Base-by-base conservation (phyloP, 2,797 vertebrate genomes). In the Halcyon leucocephala region DNA sequence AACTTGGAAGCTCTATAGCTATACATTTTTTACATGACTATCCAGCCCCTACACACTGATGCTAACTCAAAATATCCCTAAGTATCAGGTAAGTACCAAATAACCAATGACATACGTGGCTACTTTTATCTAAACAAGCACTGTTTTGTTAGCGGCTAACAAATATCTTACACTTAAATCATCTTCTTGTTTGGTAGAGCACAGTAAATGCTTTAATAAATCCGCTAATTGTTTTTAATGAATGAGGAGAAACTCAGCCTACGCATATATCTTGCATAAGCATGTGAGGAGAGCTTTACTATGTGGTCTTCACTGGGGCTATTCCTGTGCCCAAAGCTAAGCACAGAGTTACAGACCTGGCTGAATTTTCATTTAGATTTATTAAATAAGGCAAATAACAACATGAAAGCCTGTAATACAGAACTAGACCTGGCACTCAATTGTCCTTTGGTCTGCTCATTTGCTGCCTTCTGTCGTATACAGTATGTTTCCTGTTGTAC, bases 1-100 rank as follows among this genome's bases (percentile, higher is more conserved):
- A 90, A 12, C 86, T 94, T 94, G 90, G 95, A 97, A 95, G 61
- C 57, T 78, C 35, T n/a, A 93, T 66, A 92, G 80, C 66, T 65
- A 67, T 80, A 71, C 41, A 61, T 95, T 95, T 91, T 93, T 89
- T 89, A 87, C 49, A 69, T 24, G 31, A 89, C 65, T 89, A 91
- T 54, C 67, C 64, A 77, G 65, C 71, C 57, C 58, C 64, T 92
- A n/a, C 81, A 62, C 94, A 90, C 67, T 37, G 71, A 87, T 84
- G 55, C 57, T 87, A 92, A 87, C 46, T 79, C 35, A 61, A 92
- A 90, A 71, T 1, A 33, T n/a, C 73, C 86, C 52, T 3, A 48
- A 60, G 19, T 44, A 82, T 52, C 79, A 87, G 37, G 21, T 65
- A 84, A 92, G 33, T 35, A 73, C 35, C 28, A 42, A 84, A 90